Percentiles rank a stretch among this genome's conserved stretches.
These are phyloP conservation scores for Lamprologus sp. DNA, from an alignment of 2,113 vertebrate species.

Conservation along the genomic window DNA sequence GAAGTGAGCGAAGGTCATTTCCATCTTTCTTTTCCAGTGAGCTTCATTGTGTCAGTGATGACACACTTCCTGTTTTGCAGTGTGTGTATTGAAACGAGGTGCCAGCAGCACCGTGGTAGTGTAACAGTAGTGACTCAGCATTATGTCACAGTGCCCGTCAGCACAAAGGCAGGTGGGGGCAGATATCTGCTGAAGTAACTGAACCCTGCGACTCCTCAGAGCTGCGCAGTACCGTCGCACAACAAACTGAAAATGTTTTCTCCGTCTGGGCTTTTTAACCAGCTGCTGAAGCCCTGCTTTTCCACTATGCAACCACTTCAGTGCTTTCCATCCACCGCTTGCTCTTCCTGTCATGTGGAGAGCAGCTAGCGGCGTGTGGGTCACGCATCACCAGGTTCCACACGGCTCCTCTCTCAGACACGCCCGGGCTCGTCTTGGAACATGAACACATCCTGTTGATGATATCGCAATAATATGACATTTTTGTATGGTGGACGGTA, in stretches of 20 bases:
- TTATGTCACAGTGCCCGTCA: background rate
- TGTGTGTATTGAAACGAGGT: background rate
- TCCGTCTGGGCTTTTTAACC: background rate
- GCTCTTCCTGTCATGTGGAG: background rate
- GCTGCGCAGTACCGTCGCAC: background rate
- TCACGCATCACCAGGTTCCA: background rate
- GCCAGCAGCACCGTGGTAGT: background rate
- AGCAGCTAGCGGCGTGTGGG: background rate
- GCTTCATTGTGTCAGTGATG: background rate
- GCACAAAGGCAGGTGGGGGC: background rate
- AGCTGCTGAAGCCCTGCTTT: background rate
- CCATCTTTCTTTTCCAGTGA: background rate
- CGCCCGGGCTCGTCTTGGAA: background rate
- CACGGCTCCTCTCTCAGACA: rapidly evolving
- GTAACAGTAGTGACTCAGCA: background rate
- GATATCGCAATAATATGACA: background rate
- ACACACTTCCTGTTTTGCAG: background rate
- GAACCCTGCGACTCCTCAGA: background rate
- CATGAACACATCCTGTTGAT: background rate
- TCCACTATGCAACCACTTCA: background rate
- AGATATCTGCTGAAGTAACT: background rate
- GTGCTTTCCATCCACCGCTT: background rate
- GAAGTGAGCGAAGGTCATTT: background rate
- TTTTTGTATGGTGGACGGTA: background rate
- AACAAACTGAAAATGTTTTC: background rate